A percentile compares a stretch with the other conserved stretches of the same genome.
Conservation (phyloP, 2,113 vertebrate species). For the Rallus limicola region DNA sequence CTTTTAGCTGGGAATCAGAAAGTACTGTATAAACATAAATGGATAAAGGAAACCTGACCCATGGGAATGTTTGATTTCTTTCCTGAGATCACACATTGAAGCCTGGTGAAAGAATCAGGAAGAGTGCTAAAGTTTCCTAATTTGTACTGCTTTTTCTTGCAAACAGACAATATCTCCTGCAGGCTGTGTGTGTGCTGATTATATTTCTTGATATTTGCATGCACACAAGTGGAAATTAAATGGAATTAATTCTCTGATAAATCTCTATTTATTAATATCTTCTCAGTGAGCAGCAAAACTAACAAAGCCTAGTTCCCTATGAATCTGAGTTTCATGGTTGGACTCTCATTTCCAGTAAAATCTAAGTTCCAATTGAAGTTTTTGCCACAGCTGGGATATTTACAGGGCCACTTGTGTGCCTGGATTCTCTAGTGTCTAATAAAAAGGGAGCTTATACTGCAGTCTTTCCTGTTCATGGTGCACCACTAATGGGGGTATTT, state of each 20-base stretch:
- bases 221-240: background rate
- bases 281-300: background rate
- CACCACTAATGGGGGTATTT: background rate
- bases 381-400: slow-evolving; percentile 1
- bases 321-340: background rate
- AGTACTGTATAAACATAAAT: background rate
- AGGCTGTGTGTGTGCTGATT: background rate
- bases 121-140: background rate
- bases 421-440: slow-evolving; percentile 17
- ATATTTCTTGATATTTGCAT: background rate
- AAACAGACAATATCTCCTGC: background rate
- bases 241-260: background rate
- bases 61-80: slow-evolving; percentile 43
- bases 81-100: slow-evolving; percentile 5
- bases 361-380: background rate
- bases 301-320: background rate
- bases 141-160: slow-evolving; percentile 4
- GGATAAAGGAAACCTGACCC: slow-evolving; percentile 13
- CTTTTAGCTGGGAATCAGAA: background rate
- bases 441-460: background rate
- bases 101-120: background rate
- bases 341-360: background rate
- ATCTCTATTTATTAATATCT: background rate
- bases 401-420: background rate
- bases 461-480: background rate